These are phyloP conservation scores for Melanchra persicariae DNA, from an alignment of 2,888 invertebrate genomes.

Conservation along the genomic window DNA sequence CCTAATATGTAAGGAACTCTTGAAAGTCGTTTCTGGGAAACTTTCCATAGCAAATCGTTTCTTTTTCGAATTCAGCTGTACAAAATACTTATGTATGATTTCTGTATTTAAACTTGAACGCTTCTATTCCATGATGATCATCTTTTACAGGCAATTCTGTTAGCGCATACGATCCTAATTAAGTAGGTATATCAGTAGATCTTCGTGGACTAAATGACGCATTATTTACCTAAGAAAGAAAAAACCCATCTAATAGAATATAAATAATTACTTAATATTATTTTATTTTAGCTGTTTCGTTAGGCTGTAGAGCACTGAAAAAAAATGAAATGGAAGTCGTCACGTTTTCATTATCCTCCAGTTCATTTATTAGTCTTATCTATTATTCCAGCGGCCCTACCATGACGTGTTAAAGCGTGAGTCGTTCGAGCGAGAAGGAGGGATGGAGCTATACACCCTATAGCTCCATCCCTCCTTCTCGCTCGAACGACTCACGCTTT, in stretches of 20 bases:
- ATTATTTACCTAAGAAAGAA: constrained; percentile 1
- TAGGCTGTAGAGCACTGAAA: background rate
- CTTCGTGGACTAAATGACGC: background rate
- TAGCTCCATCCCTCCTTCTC: too few relatives aligned
- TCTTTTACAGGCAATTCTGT: background rate
- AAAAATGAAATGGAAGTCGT: background rate
- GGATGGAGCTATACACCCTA: too few relatives aligned
- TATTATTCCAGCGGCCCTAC: too few relatives aligned
- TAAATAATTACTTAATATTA: too few relatives aligned
- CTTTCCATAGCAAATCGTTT: constrained; percentile 4
- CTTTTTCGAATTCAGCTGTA: background rate
- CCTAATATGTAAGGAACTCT: constrained; percentile 10
- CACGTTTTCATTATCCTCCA: background rate
- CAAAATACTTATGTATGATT: background rate
- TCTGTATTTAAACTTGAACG: background rate
- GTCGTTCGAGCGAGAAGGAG: too few relatives aligned
- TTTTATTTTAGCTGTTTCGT: too few relatives aligned
- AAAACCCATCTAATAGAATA: too few relatives aligned
- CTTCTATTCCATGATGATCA: background rate
- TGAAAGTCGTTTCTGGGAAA: constrained; percentile 13
- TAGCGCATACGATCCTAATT: too few relatives aligned
- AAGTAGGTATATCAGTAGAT: background rate
- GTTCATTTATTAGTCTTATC: too few relatives aligned
- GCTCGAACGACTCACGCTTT: too few relatives aligned
- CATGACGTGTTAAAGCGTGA: too few relatives aligned